These are phyloP conservation scores for Lasioglossum leucozonium DNA, from an alignment of 2,888 invertebrate species.

Conservation along the genomic window DNA sequence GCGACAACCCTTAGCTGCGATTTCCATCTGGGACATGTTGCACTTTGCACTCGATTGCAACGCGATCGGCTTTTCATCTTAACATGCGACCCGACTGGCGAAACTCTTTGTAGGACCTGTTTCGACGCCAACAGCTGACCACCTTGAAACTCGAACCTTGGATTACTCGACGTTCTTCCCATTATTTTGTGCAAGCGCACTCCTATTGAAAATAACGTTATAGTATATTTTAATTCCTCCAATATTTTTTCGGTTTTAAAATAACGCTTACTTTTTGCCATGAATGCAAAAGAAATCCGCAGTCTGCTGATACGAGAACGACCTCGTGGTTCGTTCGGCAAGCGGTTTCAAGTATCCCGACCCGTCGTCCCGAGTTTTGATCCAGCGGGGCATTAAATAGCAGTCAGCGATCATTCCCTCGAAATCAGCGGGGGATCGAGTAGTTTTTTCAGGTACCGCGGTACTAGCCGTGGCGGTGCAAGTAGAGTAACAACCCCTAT, in stretches of 20 bases:
- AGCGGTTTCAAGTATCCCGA: no score
- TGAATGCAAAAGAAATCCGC: no score
- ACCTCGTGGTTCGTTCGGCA: no score
- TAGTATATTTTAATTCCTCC: no score
- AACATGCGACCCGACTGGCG: conserved; percentile 2
- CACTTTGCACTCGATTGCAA: conserved; percentile 79
- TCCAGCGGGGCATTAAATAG: neutral
- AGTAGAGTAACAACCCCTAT: conserved; percentile 54
- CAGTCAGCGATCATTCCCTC: neutral
- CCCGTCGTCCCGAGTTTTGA: neutral
- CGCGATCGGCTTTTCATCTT: conserved; percentile 56
- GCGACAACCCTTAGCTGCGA: conserved; percentile 57
- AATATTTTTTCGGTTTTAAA: no score
- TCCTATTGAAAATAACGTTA: no score
- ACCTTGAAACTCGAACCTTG: neutral
- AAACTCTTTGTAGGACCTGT: conserved; percentile 1
- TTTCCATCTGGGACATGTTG: conserved; percentile 78
- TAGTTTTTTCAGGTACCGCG: conserved; percentile 57
- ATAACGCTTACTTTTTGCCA: no score
- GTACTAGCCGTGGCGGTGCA: conserved; percentile 17
- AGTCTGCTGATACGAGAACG: no score
- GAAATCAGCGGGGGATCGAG: conserved; percentile 29
- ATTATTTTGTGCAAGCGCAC: neutral
- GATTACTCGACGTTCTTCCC: neutral
- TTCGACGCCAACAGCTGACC: neutral